Evolutionary conservation across 2,113 vertebrate species (phyloP).

Genomic region (Tenebrosternarchus preto): DNA sequence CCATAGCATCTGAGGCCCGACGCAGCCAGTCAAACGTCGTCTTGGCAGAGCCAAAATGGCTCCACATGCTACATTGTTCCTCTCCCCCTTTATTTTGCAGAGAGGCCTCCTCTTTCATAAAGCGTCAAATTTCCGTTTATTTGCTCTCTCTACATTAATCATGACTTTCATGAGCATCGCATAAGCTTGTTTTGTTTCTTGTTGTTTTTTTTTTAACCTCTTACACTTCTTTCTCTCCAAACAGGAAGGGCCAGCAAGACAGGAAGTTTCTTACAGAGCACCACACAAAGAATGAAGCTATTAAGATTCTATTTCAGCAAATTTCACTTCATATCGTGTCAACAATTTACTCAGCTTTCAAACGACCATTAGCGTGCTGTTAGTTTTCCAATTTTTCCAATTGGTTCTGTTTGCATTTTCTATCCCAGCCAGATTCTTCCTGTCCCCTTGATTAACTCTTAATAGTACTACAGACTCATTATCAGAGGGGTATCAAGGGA

Average conservation of each 20-base stretch:
- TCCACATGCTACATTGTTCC: constrained; percentile 62
- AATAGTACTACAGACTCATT: constrained; percentile 41
- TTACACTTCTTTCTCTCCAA: constrained; percentile 35
- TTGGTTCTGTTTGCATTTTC: constrained; percentile 15
- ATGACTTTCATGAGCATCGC: constrained; percentile 47
- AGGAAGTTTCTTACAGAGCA: constrained; percentile 69
- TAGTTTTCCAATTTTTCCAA: constrained; percentile 32
- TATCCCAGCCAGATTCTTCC: constrained; percentile 43
- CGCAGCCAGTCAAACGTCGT: constrained; percentile 58
- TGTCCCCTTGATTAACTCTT: constrained; percentile 42
- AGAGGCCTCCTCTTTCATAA: constrained; percentile 62
- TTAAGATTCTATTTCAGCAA: constrained; percentile 38
- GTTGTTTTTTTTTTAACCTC: constrained; percentile 6
- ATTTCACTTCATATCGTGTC: constrained; percentile 26
- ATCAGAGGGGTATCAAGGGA: constrained; percentile 29
- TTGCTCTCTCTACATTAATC: constrained; percentile 61
- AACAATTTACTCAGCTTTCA: constrained; percentile 27
- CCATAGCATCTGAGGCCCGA: constrained; percentile 62
- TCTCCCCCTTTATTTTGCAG: constrained; percentile 58
- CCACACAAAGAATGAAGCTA: constrained; percentile 44
- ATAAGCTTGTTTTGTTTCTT: constrained; percentile 53
- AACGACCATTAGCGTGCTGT: constrained; percentile 25
- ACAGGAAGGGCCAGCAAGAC: constrained; percentile 57
- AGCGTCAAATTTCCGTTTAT: constrained; percentile 62
- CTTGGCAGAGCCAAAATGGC: constrained; percentile 55